Base-by-base conservation (phyloP, 2,888 invertebrate species). In the Lepidocyrtoides sp. region DNA sequence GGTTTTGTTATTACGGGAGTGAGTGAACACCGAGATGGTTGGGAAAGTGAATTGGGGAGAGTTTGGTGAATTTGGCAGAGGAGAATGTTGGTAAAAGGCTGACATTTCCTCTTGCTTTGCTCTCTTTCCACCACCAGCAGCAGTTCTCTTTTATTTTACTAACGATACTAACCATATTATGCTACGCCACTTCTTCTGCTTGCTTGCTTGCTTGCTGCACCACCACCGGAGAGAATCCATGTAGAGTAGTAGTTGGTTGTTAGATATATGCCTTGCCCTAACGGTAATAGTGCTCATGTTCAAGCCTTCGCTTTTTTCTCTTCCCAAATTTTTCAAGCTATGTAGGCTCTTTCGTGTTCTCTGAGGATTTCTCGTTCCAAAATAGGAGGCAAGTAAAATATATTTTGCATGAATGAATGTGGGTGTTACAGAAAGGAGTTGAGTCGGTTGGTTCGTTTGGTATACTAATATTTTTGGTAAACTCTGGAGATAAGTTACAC, bases 11-110 rank as follows among this genome's bases (percentile, higher is more conserved):
- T 44, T 72, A 5, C 41, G 63, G 12, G 48, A 23, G 75, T 3
- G 48, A 48, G 77, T 48, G 23, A 77, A 77, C 26, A 29, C 12
- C 14, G 26, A 48, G 87, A 72, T 48, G 48, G 54, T 26, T 44
- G 41, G 63, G 86, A 86, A 77, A 87, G 79, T 79, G 87, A 81
- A 69, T 41, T 88, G 87, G 87, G 81, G 87, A 87, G 81, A 79
- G 77, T 41, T 81, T 77, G 48, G 77, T 77, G 48, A 77, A 77
- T 51, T 77, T 77, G 51, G 79, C 36, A 44, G 75, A 63, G 79
- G 79, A 63, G 23, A 20, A 60, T 36, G 36, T 79, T 87, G 63
- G 75, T 63, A 77, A 63, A 60, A 26, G 60, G 75, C 36, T 51
- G 79, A 79, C 82, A 82, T 60, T 44, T 81, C 57, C 79, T 81